These are phyloP conservation scores for Andrena bicolor DNA, from an alignment of 2,888 invertebrate species.

Conservation along the genomic window DNA sequence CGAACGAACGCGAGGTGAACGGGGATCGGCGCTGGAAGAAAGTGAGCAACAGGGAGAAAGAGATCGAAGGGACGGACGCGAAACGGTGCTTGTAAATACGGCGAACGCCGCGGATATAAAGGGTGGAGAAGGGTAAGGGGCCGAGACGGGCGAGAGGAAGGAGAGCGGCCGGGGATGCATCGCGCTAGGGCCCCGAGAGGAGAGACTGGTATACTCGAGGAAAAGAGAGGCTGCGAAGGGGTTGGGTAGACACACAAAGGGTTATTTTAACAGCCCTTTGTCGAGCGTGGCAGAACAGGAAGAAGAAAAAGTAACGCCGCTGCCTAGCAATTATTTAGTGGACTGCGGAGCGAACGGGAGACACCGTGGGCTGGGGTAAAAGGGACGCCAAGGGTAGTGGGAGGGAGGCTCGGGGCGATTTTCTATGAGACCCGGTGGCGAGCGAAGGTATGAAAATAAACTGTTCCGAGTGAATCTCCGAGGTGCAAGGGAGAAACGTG, in stretches of 20 bases:
- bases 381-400: slow-evolving; percentile 34
- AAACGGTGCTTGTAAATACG: slow-evolving; percentile 76
- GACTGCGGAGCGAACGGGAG: slow-evolving; percentile 56
- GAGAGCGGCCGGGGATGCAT: slow-evolving; percentile 30
- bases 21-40: not conserved
- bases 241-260: slow-evolving; percentile 71
- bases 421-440: slow-evolving; percentile 48
- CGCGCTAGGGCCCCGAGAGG: slow-evolving; percentile 48
- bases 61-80: slow-evolving; percentile 60
- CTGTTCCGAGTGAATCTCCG: slow-evolving; percentile 44
- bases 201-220: slow-evolving; percentile 43
- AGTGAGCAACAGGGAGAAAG: not conserved
- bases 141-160: slow-evolving; percentile 30
- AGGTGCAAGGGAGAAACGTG: slow-evolving; percentile 3
- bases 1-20: slow-evolving; percentile 27
- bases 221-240: slow-evolving; percentile 52
- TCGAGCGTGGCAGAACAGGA: slow-evolving; percentile 68
- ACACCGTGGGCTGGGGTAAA: slow-evolving; percentile 26
- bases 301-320: slow-evolving; percentile 75
- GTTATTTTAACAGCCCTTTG: slow-evolving; percentile 80
- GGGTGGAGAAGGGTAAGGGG: slow-evolving; percentile 52
- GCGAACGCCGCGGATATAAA: slow-evolving; percentile 68
- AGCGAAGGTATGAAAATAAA: slow-evolving; percentile 69
- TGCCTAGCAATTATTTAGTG: slow-evolving; percentile 79
- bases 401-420: slow-evolving; percentile 18